Base-by-base conservation (phyloP, 2,888 invertebrate species). In the Watsonalla cultraria region DNA sequence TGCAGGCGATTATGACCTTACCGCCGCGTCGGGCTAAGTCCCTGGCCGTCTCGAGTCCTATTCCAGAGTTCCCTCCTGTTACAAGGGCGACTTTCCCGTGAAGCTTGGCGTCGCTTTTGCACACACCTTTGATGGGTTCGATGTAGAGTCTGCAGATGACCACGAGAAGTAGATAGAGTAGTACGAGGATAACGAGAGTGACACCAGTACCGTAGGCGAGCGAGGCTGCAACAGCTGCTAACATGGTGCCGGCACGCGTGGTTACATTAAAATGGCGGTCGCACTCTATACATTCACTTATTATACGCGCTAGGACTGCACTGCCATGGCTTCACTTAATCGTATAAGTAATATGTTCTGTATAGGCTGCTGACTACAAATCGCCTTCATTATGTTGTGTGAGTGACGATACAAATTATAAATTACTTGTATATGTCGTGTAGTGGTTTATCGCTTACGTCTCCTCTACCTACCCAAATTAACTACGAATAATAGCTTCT, bases 61-160 rank as follows among this genome's bases (percentile, higher is more conserved):
- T 95, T 4, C 97, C 97, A 0, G 94, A 93, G 78, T 96, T 96
- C 0, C 95, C 93, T 7, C 97, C 97, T 0, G 97, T 97, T 7
- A 97, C 88, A 45, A 97, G 91, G 0, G 92, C 92, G 47, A 94
- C 86, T 91, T 95, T 94, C 46, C 92, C 93, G 2, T 79, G 57
- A 4, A 90, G 58, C 39, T 74, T 71, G 0, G 62, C 72, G 42
- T 72, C 73, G 47, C 85, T 85, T 51, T 62, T 78, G 60, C 87
- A 88, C 13, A 72, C 71, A 24, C 76, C 73, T 56, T 76, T 73
- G 11, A 68, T 52, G 0, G 73, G 69, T 53, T 72, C 70, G 0
- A 73, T 15, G 56, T 62, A 64, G n/a, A 77, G 15, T 57, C 70
- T 73, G 2, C 37, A 13, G 37, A 14, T 49, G 15, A 37, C 42